Percentiles rank a stretch among this genome's conserved stretches.
These are phyloP conservation scores for Caenorhabditis brenneri DNA, from an alignment of 1,140 invertebrate species.

Conservation along the genomic window DNA sequence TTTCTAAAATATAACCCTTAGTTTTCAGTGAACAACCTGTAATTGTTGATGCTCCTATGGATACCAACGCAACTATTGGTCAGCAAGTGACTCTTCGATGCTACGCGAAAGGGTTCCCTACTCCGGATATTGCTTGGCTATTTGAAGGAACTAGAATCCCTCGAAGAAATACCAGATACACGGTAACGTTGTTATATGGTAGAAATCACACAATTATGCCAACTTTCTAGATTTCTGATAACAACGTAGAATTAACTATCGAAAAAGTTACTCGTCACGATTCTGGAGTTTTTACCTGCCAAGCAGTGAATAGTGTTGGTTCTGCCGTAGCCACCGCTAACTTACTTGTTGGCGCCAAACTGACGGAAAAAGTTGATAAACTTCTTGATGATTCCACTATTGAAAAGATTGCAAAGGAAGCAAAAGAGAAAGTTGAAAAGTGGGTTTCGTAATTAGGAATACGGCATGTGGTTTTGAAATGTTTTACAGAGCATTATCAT, in stretches of 20 bases:
- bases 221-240: conserved; percentile 54
- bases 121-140: conserved; percentile 65
- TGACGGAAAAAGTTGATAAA: conserved; percentile 58
- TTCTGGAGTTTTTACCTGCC: conserved; percentile 66
- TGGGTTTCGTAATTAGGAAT: neutral
- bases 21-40: conserved; percentile 44
- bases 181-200: conserved; percentile 25
- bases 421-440: conserved; percentile 67
- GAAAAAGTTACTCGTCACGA: conserved; percentile 54
- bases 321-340: conserved; percentile 53
- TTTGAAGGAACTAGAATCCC: conserved; percentile 68
- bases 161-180: conserved; percentile 57
- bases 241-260: conserved; percentile 63
- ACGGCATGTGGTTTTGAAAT: neutral
- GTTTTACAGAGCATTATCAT: conserved; percentile 61
- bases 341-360: conserved; percentile 44
- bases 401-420: conserved; percentile 64
- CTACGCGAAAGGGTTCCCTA: conserved; percentile 50
- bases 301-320: conserved; percentile 61
- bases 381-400: conserved; percentile 58
- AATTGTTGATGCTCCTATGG: conserved; percentile 44
- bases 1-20: neutral
- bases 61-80: conserved; percentile 28
- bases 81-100: conserved; percentile 56
- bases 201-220: neutral